Base-by-base conservation (phyloP, 1,140 invertebrate species). In the Drosophila saltans region DNA sequence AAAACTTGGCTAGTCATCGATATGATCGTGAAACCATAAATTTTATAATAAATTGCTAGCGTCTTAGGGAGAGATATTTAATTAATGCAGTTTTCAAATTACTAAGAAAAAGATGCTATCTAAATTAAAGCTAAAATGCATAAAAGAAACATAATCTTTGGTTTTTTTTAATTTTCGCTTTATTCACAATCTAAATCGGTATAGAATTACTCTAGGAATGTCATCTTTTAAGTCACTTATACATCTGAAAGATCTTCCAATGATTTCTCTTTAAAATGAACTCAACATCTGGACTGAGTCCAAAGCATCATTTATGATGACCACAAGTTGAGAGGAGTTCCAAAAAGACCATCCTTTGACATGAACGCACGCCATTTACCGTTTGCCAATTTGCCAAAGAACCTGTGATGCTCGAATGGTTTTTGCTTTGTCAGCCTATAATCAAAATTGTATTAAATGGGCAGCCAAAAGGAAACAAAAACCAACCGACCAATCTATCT, bases 281-380 rank as follows among this genome's bases (percentile, higher is more conserved):
- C 45, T 8, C 21, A 52, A 52, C 45, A 52, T 52, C 45, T 52
- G 45, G 33, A 39, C 16, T 21, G 33, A 24, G n/a, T 21, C 16
- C 16, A 11, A 58, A 36, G 45, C 56, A 36, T 30, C n/a, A 58
- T 58, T 52, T 52, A 52, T 52, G 48, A 24, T 58, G 56, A 59
- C 57, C 57, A 59, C 57, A 59, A 59, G 33, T 59, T 4, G n/a
- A 58, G 56, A 8, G 16, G 41, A 16, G 1, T 10, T 33, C 3
- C 30, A 33, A 39, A 33, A 39, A 2, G 30, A n/a, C 3, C 33
- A 9, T 7, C 30, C 30, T 39, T 39, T 24, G 8, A 10, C 9
- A 16, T 11, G 57, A 59, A 59, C 57, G 5, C 57, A 59, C 57
- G 57, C 57, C 57, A 59, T 39, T 59, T 59, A 59, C 56, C 56